These are phyloP conservation scores for Molossus molossus DNA, from an alignment of 2,797 vertebrate species.

Conservation along the genomic window DNA sequence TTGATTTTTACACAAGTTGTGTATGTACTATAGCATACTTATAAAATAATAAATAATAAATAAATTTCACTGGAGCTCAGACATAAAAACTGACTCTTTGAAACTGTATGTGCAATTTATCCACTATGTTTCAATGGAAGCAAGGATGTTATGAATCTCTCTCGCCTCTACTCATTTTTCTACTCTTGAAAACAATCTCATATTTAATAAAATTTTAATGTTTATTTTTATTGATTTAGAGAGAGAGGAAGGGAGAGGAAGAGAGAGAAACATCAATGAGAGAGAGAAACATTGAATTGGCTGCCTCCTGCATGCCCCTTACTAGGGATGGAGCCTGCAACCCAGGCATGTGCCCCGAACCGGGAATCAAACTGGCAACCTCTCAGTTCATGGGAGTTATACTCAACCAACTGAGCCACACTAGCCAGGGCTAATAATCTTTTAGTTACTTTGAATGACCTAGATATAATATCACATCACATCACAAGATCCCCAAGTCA, in stretches of 20 bases:
- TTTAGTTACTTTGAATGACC: conserved; percentile 49
- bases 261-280: no score
- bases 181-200: conserved; percentile 13
- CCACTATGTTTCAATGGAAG: not conserved
- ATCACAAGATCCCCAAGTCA: conserved; percentile 44
- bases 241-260: no score
- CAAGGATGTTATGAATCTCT: not conserved
- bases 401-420: no score
- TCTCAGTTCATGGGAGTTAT: no score
- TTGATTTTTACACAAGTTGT: conserved; percentile 80
- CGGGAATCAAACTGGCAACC: no score
- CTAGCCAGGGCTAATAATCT: not conserved
- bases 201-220: not conserved
- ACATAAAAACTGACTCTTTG: conserved; percentile 74
- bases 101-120: conserved; percentile 71
- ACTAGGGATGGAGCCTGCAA: no score
- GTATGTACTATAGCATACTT: conserved; percentile 78
- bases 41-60: conserved; percentile 71
- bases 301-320: no score
- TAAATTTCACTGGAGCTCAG: conserved; percentile 49
- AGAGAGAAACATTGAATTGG: no score
- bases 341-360: no score
- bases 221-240: no score
- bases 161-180: not conserved
- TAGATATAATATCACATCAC: not conserved